Conservation (phyloP, 2,797 vertebrate species). For the Notolepis coatsorum region DNA sequence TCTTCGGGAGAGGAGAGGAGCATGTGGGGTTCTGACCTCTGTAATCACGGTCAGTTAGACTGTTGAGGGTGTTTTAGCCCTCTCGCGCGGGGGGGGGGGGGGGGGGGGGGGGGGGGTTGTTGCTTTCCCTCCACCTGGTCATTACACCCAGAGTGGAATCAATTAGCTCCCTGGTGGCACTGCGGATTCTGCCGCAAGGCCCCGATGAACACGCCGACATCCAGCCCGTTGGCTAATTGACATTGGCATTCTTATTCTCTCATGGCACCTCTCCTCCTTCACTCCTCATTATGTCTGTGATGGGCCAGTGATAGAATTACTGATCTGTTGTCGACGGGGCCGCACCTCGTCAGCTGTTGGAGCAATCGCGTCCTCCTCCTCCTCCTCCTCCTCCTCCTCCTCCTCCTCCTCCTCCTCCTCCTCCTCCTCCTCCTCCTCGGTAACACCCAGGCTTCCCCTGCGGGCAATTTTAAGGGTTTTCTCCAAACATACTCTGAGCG, state of each 20-base stretch:
- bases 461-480: too few relatives aligned
- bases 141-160: conserved; percentile 79
- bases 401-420: too few relatives aligned
- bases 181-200: conserved; percentile 61
- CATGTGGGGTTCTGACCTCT: conserved; percentile 50
- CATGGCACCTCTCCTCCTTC: conserved; percentile 52
- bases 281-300: conserved; percentile 74
- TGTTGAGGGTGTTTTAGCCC: conserved; percentile 37
- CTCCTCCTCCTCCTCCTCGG: background rate
- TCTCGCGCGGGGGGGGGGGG: too few relatives aligned
- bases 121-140: conserved; percentile 42
- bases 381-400: too few relatives aligned
- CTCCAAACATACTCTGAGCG: too few relatives aligned
- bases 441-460: background rate
- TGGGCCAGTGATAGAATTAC: conserved; percentile 79
- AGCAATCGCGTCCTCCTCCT: background rate
- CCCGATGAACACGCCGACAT: conserved; percentile 64
- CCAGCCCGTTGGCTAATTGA: conserved; percentile 70
- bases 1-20: conserved; percentile 17
- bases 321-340: conserved; percentile 64
- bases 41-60: conserved; percentile 52
- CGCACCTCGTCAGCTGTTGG: conserved; percentile 15
- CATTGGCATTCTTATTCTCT: conserved; percentile 66
- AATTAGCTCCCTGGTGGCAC: conserved; percentile 69
- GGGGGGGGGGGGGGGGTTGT: conserved; percentile 37